Percentiles rank a stretch among this genome's conserved stretches.
phyloP scores from a whole-genome alignment of 1,140 invertebrate species.

The Apis mellifera region DNA sequence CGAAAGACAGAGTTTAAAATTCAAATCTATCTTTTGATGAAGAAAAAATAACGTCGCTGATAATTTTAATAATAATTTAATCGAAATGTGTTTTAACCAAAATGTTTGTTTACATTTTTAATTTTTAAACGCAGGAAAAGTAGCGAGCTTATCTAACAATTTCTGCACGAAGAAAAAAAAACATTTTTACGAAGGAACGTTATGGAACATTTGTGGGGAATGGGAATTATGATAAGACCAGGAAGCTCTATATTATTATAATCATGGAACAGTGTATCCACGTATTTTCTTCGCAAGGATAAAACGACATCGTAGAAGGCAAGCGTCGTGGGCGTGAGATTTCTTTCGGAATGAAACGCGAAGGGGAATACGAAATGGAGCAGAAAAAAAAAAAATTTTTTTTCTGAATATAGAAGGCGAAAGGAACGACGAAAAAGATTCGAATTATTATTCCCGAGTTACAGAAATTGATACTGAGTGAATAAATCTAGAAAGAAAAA shows the following conservation, averaged over 20 bases:
- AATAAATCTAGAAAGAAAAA: too few species aligned
- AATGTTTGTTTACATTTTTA: background rate
- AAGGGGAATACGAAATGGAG: background rate
- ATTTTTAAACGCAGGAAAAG: background rate
- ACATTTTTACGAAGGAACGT: background rate
- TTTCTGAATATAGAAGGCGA: too few species aligned
- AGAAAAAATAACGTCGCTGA: too few species aligned
- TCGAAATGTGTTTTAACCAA: too few species aligned
- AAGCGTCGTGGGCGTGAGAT: background rate
- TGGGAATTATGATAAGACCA: background rate
- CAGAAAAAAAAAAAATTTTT: too few species aligned
- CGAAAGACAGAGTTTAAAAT: too few species aligned
- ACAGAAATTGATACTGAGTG: too few species aligned
- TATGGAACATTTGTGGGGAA: background rate
- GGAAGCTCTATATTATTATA: background rate
- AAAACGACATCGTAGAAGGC: background rate
- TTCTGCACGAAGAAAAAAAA: background rate
- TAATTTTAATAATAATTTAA: too few species aligned
- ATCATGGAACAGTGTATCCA: background rate
- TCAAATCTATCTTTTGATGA: too few species aligned
- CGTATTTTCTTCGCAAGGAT: background rate
- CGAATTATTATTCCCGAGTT: too few species aligned
- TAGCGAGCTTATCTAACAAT: background rate
- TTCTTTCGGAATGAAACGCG: background rate
- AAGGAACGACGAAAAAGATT: background rate